Base-by-base conservation (phyloP, 2,797 vertebrate genomes). In the Coranthus polyacanthus region DNA sequence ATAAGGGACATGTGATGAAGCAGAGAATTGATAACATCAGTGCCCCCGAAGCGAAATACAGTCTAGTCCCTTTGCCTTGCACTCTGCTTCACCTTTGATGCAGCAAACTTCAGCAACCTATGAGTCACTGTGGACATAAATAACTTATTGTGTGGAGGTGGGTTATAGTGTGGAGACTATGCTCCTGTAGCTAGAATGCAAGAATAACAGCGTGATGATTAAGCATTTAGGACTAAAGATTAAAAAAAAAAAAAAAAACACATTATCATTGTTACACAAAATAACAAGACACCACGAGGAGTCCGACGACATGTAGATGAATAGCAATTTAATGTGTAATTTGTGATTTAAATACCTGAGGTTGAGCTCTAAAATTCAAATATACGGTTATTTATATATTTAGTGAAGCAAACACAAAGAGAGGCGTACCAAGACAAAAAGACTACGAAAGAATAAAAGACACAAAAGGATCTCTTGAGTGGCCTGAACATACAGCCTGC, bases 11-110 rank as follows among this genome's bases (percentile, higher is more conserved):
- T 54, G 34, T 73, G 55, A 81, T 52, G 58, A 78, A 61, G 52
- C 62, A 58, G 57, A 76, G 70, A 63, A 72, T 42, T 67, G 72
- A 79, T 75, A 75, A 52, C 13, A 70, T 54, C 49, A 55, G 10
- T 59, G 43, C 20, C 50, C 65, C 59, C 15, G 26, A 71, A 60
- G 52, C 39, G 13, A 65, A 54, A 22, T 16, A 12, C 20, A 49
- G 41, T 32, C 12, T 17, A 34, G 47, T 54, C 65, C 50, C 44
- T 44, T 70, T 22, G 47, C 63, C 55, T 69, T 73, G 58, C 53
- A 67, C 82, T 82, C 39, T 50, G 2, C 65, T 68, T 75, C 68
- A 79, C 61, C 71, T 81, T 75, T 75, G 53, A 74, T 66, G 59
- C 43, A 56, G 51, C 13, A 60, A 83, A 72, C 54, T 55, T 63